Evolutionary conservation across 2,797 vertebrate species (phyloP).

Genomic region (Scolopax bukidnonensis): DNA sequence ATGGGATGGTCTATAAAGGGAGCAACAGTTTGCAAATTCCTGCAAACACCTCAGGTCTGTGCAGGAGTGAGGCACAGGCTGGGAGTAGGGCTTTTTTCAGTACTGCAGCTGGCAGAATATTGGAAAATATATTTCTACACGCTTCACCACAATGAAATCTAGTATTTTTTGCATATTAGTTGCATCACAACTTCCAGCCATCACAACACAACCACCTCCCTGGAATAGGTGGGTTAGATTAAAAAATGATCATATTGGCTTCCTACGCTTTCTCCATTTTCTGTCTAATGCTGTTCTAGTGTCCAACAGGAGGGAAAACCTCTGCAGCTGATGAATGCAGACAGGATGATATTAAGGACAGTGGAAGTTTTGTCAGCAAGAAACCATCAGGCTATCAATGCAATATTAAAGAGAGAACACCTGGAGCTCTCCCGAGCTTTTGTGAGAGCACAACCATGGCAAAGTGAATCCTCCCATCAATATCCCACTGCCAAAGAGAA

Average conservation of each 20-base stretch:
- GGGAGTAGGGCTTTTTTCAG: accelerated
- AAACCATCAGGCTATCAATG: conserved; percentile 82
- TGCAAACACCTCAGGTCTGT: too few relatives aligned
- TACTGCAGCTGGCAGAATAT: neutral
- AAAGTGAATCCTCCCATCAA: neutral
- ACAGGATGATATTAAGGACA: conserved; percentile 83
- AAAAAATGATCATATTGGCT: conserved; percentile 22
- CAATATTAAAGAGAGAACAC: conserved; percentile 83
- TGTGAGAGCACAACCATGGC: neutral
- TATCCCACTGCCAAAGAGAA: neutral
- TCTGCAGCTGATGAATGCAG: conserved; percentile 82
- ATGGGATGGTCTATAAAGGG: neutral
- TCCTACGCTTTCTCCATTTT: neutral
- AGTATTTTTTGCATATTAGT: neutral
- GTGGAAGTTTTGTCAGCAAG: conserved; percentile 80
- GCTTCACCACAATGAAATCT: neutral
- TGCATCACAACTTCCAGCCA: conserved; percentile 5
- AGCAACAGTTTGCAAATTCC: neutral
- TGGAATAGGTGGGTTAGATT: neutral
- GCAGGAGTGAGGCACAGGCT: neutral
- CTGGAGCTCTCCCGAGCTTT: conserved; percentile 70
- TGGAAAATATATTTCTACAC: neutral
- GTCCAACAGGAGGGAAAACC: conserved; percentile 37
- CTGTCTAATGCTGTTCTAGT: neutral
- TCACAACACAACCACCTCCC: neutral